Percentiles rank a stretch among this genome's conserved stretches.
Conservation (phyloP, 2,888 invertebrate species). For the Lordiphosa fenestrarum region DNA sequence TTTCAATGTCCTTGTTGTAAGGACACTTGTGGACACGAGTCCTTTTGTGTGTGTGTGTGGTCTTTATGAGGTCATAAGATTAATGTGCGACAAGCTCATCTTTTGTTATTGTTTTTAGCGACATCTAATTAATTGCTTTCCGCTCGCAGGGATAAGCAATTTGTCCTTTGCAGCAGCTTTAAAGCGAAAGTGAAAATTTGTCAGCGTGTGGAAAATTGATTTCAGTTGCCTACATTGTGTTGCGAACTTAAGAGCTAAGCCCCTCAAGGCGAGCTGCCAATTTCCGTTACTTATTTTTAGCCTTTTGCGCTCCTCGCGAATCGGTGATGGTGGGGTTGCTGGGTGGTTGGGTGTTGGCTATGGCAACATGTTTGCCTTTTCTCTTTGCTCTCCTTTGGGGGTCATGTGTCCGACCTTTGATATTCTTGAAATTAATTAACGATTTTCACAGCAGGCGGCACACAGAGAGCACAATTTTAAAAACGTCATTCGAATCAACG, state of each 20-base stretch:
- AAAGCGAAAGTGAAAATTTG: constrained; percentile 9
- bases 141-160: constrained; percentile 1
- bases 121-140: constrained; percentile 60
- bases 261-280: constrained; percentile 2
- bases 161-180: constrained; percentile 6
- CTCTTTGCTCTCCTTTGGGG: not conserved
- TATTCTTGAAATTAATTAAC: constrained; percentile 10
- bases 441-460: constrained; percentile 4
- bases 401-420: constrained; percentile 5
- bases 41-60: constrained; percentile 20
- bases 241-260: not conserved
- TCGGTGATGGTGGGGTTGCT: no score
- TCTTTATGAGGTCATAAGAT: constrained; percentile 66
- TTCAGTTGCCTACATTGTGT: not conserved
- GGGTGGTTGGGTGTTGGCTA: not conserved
- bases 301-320: not conserved
- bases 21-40: constrained; percentile 20
- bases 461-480: no score
- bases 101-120: constrained; percentile 59
- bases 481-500: not conserved
- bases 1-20: constrained; percentile 30
- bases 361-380: constrained; percentile 2
- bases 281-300: constrained; percentile 8
- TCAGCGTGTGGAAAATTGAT: constrained; percentile 1
- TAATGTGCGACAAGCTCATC: constrained; percentile 68